Percentiles rank a stretch among this genome's conserved stretches.
Evolutionary conservation across 2,797 vertebrate genomes (phyloP).

Genomic region (Phoxinus dragarum): DNA sequence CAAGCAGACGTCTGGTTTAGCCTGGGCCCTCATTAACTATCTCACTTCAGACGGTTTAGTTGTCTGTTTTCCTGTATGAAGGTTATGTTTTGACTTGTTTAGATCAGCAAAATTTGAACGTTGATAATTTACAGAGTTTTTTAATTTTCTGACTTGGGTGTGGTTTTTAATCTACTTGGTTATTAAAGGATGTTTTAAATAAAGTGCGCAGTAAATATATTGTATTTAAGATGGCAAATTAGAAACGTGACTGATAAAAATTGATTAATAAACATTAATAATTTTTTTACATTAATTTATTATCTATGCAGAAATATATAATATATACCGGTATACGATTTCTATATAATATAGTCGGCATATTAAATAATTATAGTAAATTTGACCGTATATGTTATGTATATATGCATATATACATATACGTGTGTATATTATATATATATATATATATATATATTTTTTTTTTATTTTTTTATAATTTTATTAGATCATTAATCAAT

Average conservation of each 20-base stretch:
- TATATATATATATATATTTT: too few species aligned
- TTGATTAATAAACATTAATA: too few species aligned
- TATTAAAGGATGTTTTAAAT: background rate
- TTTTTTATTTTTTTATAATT: too few species aligned
- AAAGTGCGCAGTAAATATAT: background rate
- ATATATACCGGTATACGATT: background rate
- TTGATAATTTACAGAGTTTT: slow-evolving; percentile 5
- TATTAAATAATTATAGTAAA: background rate
- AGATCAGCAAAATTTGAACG: background rate
- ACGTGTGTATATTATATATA: background rate
- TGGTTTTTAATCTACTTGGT: background rate
- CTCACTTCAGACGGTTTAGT: background rate
- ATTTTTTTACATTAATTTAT: too few species aligned
- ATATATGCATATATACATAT: background rate
- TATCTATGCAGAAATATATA: background rate
- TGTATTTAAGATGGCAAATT: too few species aligned
- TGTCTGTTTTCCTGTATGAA: background rate
- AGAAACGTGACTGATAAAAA: too few species aligned
- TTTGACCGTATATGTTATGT: background rate
- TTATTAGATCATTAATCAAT: too few species aligned
- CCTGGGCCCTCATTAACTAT: background rate
- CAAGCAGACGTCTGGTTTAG: slow-evolving; percentile 32
- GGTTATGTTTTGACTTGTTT: slow-evolving; percentile 27
- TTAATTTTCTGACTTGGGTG: background rate
- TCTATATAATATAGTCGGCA: background rate